Evolutionary conservation across 2,888 invertebrate genomes (phyloP), one percentile per base, ranked within the genome.

Genomic region (Papilio gigon): DNA sequence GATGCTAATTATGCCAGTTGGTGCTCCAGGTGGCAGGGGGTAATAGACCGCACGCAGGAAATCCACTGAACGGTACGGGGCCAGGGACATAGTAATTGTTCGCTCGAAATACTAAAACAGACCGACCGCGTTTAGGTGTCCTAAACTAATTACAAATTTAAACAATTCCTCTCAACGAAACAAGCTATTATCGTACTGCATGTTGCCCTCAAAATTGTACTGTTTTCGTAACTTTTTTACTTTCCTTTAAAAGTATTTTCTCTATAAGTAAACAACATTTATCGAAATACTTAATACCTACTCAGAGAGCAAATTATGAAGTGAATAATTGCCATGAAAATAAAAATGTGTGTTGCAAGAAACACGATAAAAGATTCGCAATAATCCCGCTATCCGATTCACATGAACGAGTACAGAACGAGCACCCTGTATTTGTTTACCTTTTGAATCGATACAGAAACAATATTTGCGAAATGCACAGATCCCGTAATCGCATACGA

Each of bases 401-500:
- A 27, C 14, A 27, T n/a, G 14, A 50, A 50, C 2, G 50, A 2
- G 11, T 47, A 35, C 5, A 60, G 30, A 20, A 35, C 59, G 44
- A 60, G 59, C 69, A 69, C 25, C 9, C 59, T 65, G 65, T 69
- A 59, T 11, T 65, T 27, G 30, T 68, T 61, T 50, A 69, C 65
- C 69, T 69, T 65, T 69, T 42, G 42, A 65, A 65, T 65, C 65
- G 65, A 69, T 69, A 69, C 58, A 65, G 69, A 66, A 70, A 70
- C 65, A 70, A 70, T 65, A 66, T 66, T 66, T 66, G 70, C 66
- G 44, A 81, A 81, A 80, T 80, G 80, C 80, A 74, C 75, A 72
- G 79, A 76, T 77, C 72, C 71, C 59, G 50, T 60, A 71, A 71
- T 74, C 79, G 78, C 78, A 75, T 75, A 77, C 77, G 76, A 78